Percentiles rank a stretch among this genome's conserved stretches.
Evolutionary conservation across 2,113 vertebrate species (phyloP).

Genomic region (Heterochromis multidens): DNA sequence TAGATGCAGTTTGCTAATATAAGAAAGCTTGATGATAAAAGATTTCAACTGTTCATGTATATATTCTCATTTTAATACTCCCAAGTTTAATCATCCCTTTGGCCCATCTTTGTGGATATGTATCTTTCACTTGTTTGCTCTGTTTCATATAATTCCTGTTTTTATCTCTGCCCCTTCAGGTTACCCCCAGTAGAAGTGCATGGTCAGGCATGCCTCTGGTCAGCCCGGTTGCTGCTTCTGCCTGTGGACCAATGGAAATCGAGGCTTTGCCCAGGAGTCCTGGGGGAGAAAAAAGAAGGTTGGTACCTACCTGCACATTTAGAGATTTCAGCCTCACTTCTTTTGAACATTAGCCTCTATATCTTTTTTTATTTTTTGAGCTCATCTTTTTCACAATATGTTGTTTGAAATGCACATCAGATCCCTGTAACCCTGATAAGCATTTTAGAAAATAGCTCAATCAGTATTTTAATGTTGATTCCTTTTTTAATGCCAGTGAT

Average conservation of each 20-base stretch:
- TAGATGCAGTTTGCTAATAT: neutral
- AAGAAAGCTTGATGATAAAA: neutral
- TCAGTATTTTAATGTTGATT: neutral
- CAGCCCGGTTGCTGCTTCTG: slow-evolving; percentile 62
- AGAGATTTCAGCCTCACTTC: neutral
- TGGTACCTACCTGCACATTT: slow-evolving; percentile 33
- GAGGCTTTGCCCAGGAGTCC: slow-evolving; percentile 85
- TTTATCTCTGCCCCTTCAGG: slow-evolving; percentile 13
- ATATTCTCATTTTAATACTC: neutral
- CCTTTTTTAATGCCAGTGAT: neutral
- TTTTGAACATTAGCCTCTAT: neutral
- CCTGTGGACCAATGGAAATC: slow-evolving; percentile 82
- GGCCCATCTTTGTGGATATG: neutral
- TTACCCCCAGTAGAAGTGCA: slow-evolving; percentile 35
- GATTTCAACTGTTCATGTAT: neutral
- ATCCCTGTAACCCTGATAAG: neutral
- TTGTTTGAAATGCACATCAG: too few species aligned
- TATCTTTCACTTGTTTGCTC: neutral
- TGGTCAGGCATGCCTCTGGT: slow-evolving; percentile 66
- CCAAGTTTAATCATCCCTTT: too few species aligned
- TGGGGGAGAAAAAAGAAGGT: slow-evolving; percentile 86
- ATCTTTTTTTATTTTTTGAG: neutral
- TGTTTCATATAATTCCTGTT: neutral
- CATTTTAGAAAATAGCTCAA: neutral
- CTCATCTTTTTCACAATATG: neutral